Evolutionary conservation across 2,113 vertebrate species (phyloP).

Genomic region (Procavia capensis): DNA sequence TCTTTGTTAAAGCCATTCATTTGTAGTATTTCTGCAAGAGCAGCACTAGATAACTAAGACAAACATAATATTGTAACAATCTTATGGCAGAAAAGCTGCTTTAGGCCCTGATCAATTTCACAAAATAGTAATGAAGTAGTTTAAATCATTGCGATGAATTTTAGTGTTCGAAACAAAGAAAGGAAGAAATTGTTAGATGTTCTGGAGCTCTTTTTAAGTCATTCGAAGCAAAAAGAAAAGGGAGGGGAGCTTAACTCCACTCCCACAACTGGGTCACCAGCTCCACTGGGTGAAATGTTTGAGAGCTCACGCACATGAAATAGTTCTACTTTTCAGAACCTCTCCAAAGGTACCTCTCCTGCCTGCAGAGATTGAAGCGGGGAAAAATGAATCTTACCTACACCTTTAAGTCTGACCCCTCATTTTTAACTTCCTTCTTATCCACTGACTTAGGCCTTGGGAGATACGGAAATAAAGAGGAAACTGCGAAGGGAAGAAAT

Average conservation of each 20-base stretch:
- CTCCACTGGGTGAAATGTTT: neutral
- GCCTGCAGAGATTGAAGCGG: conserved; percentile 37
- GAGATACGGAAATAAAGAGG: neutral
- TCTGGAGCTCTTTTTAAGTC: conserved; percentile 20
- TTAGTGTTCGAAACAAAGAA: conserved; percentile 15
- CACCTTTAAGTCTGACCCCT: conserved; percentile 43
- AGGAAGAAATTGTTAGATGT: neutral
- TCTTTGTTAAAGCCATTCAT: too few relatives aligned
- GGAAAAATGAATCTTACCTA: neutral
- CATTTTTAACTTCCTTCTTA: conserved; percentile 9
- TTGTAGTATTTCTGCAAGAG: too few relatives aligned
- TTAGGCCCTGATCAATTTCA: conserved; percentile 35
- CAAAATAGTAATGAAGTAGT: conserved; percentile 36
- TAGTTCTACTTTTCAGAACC: conserved; percentile 55
- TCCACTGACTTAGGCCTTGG: neutral
- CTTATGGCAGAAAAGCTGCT: neutral
- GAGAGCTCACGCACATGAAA: conserved; percentile 53
- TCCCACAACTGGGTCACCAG: conserved; percentile 48
- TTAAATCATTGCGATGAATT: conserved; percentile 9
- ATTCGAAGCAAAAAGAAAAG: conserved; percentile 60
- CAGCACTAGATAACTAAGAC: too few relatives aligned
- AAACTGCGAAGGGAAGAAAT: neutral
- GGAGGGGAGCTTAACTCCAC: conserved; percentile 18
- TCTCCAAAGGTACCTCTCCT: conserved; percentile 23
- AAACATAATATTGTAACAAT: neutral